Evolutionary conservation across 2,113 vertebrate species (phyloP).

Genomic region (Crocuta crocuta): DNA sequence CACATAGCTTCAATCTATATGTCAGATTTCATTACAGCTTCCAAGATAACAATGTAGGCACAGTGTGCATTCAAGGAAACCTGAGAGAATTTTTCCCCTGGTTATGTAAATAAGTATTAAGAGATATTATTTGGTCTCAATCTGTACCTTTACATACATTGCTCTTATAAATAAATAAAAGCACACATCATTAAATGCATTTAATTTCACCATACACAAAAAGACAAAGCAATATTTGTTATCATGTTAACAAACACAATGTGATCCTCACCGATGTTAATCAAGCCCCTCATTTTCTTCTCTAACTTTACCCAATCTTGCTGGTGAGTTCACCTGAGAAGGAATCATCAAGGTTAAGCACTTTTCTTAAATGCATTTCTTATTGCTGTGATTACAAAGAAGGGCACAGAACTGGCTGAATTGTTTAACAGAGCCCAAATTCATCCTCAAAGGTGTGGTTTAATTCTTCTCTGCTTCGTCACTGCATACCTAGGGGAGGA

Average conservation of each 20-base stretch:
- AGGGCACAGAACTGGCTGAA: background rate
- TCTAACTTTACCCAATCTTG: background rate
- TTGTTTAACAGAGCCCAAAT: background rate
- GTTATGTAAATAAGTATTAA: background rate
- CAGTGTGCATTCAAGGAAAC: background rate
- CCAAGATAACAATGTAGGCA: background rate
- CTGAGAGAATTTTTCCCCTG: background rate
- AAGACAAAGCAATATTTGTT: background rate
- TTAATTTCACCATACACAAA: background rate
- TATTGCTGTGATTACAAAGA: background rate
- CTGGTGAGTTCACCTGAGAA: background rate
- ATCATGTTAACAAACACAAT: background rate
- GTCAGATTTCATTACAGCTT: constrained; percentile 25
- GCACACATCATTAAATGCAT: background rate
- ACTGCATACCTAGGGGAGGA: background rate
- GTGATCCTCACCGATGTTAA: background rate
- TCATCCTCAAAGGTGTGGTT: background rate
- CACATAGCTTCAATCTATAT: background rate
- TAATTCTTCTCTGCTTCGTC: constrained; percentile 1
- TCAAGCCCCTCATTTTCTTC: background rate
- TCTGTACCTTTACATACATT: background rate
- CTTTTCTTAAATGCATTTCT: background rate
- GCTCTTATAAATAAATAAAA: constrained; percentile 41
- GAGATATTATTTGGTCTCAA: background rate
- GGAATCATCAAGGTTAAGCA: background rate